phyloP scores from a whole-genome alignment of 2,113 vertebrate species.

The Entelurus aequoreus region DNA sequence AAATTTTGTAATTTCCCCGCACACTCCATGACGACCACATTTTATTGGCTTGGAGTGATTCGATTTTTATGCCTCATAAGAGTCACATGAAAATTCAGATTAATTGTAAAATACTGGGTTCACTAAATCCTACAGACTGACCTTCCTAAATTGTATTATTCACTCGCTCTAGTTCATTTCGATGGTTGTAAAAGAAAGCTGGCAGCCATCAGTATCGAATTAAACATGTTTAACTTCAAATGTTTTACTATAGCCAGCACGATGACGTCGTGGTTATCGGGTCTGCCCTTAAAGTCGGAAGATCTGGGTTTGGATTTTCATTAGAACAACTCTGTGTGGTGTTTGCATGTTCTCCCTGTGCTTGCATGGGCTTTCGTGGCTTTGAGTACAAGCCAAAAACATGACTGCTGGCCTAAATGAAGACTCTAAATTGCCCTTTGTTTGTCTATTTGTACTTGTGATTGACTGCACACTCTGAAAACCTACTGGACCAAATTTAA shows the following conservation, averaged over 20 bases:
- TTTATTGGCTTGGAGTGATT: slow-evolving; percentile 4
- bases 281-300: too few species aligned
- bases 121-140: not conserved
- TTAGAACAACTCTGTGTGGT: too few species aligned
- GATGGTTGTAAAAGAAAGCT: slow-evolving; percentile 5
- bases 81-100: slow-evolving; percentile 6
- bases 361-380: too few species aligned
- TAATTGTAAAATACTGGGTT: not conserved
- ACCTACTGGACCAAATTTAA: too few species aligned
- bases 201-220: slow-evolving; percentile 3
- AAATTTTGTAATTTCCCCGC: not conserved
- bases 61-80: slow-evolving; percentile 1
- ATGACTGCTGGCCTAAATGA: too few species aligned
- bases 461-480: too few species aligned
- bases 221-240: not conserved
- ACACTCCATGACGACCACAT: not conserved
- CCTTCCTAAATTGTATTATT: not conserved
- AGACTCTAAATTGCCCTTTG: too few species aligned
- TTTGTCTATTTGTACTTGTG: too few species aligned
- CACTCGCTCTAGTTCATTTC: slow-evolving; percentile 1
- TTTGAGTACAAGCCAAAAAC: too few species aligned
- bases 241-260: not conserved
- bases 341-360: too few species aligned
- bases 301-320: too few species aligned
- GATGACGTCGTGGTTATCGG: too few species aligned